These are phyloP conservation scores for Phalanger gymnotis DNA, from an alignment of 2,797 vertebrate genomes.

Conservation along the genomic window DNA sequence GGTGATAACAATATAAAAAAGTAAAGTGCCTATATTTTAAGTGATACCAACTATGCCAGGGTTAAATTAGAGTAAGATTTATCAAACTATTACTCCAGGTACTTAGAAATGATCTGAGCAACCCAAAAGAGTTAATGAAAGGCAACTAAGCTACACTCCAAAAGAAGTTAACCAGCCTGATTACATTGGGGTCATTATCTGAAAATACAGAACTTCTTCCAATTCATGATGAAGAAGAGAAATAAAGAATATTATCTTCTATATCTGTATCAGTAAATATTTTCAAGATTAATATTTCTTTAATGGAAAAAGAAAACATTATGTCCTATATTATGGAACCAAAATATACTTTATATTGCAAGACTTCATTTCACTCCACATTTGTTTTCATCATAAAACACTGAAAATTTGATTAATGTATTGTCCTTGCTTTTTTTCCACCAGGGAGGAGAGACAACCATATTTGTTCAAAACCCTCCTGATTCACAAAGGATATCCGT, in stretches of 20 bases:
- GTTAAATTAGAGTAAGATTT: background rate
- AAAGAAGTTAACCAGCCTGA: background rate
- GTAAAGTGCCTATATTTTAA: background rate
- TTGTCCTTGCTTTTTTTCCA: background rate
- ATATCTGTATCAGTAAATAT: background rate
- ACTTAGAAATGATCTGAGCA: background rate
- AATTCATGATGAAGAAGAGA: conserved; percentile 8
- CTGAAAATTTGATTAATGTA: background rate
- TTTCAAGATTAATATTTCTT: background rate
- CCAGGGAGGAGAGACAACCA: background rate
- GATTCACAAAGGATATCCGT: background rate
- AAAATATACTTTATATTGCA: background rate
- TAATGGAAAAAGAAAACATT: background rate
- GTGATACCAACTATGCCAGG: background rate
- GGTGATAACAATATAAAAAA: background rate
- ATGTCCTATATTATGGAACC: background rate
- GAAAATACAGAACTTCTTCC: conserved; percentile 25
- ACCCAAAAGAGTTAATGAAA: background rate
- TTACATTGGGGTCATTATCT: background rate
- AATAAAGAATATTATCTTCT: background rate
- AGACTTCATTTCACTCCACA: background rate
- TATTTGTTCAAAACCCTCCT: conserved; percentile 31
- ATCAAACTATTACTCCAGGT: conserved; percentile 20
- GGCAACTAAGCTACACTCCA: conserved; percentile 1
- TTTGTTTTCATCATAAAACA: conserved; percentile 13